These are phyloP conservation scores for Leucozona laternaria DNA, from an alignment of 2,888 invertebrate species.

Conservation along the genomic window DNA sequence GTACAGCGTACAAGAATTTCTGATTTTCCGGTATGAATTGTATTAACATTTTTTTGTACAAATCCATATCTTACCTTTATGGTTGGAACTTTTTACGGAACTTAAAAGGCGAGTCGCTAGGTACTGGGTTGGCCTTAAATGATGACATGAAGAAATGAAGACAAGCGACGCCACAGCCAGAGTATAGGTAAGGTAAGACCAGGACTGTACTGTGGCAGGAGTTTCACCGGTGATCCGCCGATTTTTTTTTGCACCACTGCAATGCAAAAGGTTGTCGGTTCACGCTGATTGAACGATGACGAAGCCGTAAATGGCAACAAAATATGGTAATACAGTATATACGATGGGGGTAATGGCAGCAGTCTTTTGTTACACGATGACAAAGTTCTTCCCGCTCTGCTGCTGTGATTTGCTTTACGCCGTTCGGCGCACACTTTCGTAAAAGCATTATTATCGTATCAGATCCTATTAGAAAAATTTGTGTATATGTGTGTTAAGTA, in stretches of 20 bases:
- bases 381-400: constrained; percentile 34
- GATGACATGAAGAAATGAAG: constrained; percentile 26
- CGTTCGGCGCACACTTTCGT: constrained; percentile 33
- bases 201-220: not conserved
- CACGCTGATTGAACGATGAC: constrained; percentile 70
- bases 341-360: constrained; percentile 16
- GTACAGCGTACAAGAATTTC: too few relatives aligned
- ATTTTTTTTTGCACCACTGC: constrained; percentile 42
- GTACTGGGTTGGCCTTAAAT: constrained; percentile 21
- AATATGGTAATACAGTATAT: constrained; percentile 61
- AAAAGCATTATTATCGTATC: constrained; percentile 63
- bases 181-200: not conserved
- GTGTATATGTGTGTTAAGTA: constrained; percentile 60
- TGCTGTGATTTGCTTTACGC: constrained; percentile 39
- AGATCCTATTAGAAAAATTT: constrained; percentile 68
- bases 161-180: constrained; percentile 11
- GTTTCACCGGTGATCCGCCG: not conserved
- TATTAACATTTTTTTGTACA: not conserved
- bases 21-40: too few relatives aligned
- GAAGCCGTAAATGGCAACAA: constrained; percentile 57
- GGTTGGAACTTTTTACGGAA: not conserved
- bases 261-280: constrained; percentile 54
- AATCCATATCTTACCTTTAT: not conserved
- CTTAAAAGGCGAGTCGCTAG: constrained; percentile 6
- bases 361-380: constrained; percentile 60